A percentile compares a stretch with the other conserved stretches of the same genome.
These are phyloP conservation scores for Drosophila cyrtoloma DNA, from an alignment of 2,888 invertebrate genomes.

Conservation along the genomic window DNA sequence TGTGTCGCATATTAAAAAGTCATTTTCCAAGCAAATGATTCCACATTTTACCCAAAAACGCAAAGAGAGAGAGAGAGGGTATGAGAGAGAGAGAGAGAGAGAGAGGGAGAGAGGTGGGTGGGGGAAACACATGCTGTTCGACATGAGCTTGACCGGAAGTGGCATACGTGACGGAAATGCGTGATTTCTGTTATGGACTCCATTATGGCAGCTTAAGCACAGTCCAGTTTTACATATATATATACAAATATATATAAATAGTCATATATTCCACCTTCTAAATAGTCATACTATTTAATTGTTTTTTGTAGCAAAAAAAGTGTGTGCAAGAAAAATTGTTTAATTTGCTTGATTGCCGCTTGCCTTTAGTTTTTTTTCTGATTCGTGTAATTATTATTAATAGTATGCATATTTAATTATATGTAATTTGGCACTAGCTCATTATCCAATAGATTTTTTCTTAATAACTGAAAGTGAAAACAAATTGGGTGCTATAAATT, in stretches of 20 bases:
- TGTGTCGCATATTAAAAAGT: constrained; percentile 83
- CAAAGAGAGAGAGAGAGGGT: background rate
- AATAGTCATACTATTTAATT: background rate
- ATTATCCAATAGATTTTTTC: constrained; percentile 14
- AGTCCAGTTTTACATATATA: background rate
- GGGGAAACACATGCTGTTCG: constrained; percentile 69
- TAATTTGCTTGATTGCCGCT: constrained; percentile 3
- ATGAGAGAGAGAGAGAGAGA: background rate
- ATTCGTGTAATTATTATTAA: constrained; percentile 40
- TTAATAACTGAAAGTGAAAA: constrained; percentile 16
- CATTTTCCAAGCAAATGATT: constrained; percentile 80
- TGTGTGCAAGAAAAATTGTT: constrained; percentile 43
- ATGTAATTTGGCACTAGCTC: constrained; percentile 20
- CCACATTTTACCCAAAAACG: constrained; percentile 58
- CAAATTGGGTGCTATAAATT: constrained; percentile 13
- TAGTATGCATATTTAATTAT: constrained; percentile 34
- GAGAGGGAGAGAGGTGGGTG: background rate
- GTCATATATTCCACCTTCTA: background rate
- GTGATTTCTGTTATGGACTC: constrained; percentile 75
- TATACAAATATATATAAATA: background rate
- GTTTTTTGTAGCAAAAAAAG: background rate
- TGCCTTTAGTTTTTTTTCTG: background rate
- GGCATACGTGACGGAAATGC: constrained; percentile 83
- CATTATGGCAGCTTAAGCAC: constrained; percentile 27
- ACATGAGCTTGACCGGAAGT: constrained; percentile 78